phyloP scores from a whole-genome alignment of 2,113 vertebrate genomes.

The Herpailurus yagouaroundi region DNA sequence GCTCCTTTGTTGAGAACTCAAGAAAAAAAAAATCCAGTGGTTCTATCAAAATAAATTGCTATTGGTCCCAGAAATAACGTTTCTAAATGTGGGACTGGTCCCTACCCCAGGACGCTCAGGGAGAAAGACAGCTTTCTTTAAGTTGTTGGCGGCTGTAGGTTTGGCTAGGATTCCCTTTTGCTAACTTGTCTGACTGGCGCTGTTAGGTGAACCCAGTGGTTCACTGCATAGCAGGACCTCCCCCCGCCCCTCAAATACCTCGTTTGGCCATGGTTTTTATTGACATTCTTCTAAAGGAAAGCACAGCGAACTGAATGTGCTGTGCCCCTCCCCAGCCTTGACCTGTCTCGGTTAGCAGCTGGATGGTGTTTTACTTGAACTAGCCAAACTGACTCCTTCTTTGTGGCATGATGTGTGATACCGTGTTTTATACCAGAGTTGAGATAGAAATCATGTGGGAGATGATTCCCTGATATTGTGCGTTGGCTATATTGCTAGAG shows the following conservation, averaged over 20 bases:
- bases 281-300: conserved; percentile 78
- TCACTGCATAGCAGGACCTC: conserved; percentile 42
- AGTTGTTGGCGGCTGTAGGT: conserved; percentile 65
- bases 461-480: background rate
- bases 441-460: conserved; percentile 82
- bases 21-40: conserved; percentile 71
- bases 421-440: conserved; percentile 79
- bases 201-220: conserved; percentile 56
- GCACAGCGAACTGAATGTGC: conserved; percentile 43
- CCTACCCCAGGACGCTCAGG: conserved; percentile 31
- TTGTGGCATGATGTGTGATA: conserved; percentile 78
- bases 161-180: conserved; percentile 51
- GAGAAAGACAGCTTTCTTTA: conserved; percentile 68
- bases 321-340: conserved; percentile 70
- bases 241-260: background rate
- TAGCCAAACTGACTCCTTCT: conserved; percentile 79
- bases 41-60: conserved; percentile 82
- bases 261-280: conserved; percentile 77
- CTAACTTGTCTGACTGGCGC: conserved; percentile 65
- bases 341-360: conserved; percentile 79
- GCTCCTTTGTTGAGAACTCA: conserved; percentile 79
- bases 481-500: conserved; percentile 22
- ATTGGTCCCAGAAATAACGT: conserved; percentile 77
- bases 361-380: conserved; percentile 75
- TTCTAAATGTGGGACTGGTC: conserved; percentile 69